Percentiles rank a stretch among this genome's conserved stretches.
phyloP scores from a whole-genome alignment of 2,888 invertebrate species.

The Lathronympha strigana region DNA sequence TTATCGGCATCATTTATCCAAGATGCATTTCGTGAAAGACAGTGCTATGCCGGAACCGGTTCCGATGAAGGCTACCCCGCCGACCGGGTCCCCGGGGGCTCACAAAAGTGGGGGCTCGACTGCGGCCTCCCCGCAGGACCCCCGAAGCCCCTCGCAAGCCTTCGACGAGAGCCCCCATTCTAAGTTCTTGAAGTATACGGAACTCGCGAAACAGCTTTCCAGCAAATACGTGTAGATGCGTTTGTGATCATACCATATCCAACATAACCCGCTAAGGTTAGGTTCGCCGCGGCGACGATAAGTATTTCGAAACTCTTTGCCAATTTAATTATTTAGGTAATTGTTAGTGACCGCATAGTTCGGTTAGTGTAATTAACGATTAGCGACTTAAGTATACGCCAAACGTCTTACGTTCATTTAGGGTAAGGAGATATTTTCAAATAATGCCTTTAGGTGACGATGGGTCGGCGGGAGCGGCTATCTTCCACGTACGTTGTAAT shows the following conservation, averaged over 20 bases:
- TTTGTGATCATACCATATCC: constrained; percentile 92
- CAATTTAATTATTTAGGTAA: constrained; percentile 84
- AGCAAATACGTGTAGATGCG: constrained; percentile 95
- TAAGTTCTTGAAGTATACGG: constrained; percentile 99
- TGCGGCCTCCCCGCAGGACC: constrained; percentile 81
- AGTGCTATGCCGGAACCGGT: constrained; percentile 92
- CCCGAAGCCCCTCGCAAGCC: constrained; percentile 84
- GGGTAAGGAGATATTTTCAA: constrained; percentile 81
- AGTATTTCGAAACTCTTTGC: constrained; percentile 84
- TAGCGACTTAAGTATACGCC: constrained; percentile 84
- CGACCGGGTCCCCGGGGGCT: constrained; percentile 73
- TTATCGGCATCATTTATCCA: constrained; percentile 97
- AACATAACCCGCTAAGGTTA: constrained; percentile 84
- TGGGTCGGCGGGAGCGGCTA: constrained; percentile 64
- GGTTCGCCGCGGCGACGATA: constrained; percentile 79
- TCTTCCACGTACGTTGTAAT: constrained; percentile 81
- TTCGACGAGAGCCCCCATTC: constrained; percentile 97
- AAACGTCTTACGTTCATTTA: constrained; percentile 83
- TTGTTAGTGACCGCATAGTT: constrained; percentile 79
- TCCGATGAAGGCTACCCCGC: constrained; percentile 83
- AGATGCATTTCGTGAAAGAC: constrained; percentile 97
- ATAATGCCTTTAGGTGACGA: constrained; percentile 81
- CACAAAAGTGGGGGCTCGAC: constrained; percentile 73
- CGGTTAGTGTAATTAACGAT: constrained; percentile 82
- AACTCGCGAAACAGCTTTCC: constrained; percentile 98